phyloP scores from a whole-genome alignment of 1,140 invertebrate genomes.

The Vanessa atalanta region DNA sequence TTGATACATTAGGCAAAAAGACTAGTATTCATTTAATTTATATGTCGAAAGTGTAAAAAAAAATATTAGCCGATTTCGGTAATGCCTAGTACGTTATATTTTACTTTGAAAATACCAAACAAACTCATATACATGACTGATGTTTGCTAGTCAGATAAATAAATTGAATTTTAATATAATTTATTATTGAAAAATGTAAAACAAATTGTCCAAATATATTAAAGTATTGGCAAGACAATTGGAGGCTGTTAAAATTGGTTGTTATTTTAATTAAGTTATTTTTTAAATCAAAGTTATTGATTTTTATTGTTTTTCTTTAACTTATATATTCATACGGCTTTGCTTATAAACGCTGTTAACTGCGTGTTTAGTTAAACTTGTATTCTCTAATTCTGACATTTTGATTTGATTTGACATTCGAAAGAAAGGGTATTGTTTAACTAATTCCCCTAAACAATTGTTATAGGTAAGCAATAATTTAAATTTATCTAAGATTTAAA shows the following conservation, averaged over 20 bases:
- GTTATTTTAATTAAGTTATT: slow-evolving; percentile 29
- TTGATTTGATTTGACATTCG: too few relatives aligned
- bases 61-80: too few relatives aligned
- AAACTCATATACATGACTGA: slow-evolving; percentile 18
- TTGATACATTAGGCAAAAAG: too few relatives aligned
- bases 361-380: too few relatives aligned
- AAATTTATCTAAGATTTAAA: too few relatives aligned
- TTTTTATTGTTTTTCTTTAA: slow-evolving; percentile 20
- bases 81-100: not conserved
- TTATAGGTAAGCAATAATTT: too few relatives aligned
- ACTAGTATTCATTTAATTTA: too few relatives aligned
- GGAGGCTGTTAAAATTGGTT: slow-evolving; percentile 37
- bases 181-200: slow-evolving; percentile 4
- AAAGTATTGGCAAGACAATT: slow-evolving; percentile 8
- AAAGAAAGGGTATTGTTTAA: too few relatives aligned
- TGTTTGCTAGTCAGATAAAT: slow-evolving; percentile 37
- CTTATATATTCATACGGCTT: not conserved
- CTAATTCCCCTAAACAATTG: too few relatives aligned
- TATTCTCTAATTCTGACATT: too few relatives aligned
- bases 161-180: slow-evolving; percentile 16
- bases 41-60: too few relatives aligned
- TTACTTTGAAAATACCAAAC: not conserved
- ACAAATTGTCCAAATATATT: slow-evolving; percentile 14
- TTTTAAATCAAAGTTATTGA: slow-evolving; percentile 25
- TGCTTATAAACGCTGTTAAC: too few relatives aligned